These are phyloP conservation scores for Centropyge bicolor DNA, from an alignment of 2,797 vertebrate species.

Conservation along the genomic window DNA sequence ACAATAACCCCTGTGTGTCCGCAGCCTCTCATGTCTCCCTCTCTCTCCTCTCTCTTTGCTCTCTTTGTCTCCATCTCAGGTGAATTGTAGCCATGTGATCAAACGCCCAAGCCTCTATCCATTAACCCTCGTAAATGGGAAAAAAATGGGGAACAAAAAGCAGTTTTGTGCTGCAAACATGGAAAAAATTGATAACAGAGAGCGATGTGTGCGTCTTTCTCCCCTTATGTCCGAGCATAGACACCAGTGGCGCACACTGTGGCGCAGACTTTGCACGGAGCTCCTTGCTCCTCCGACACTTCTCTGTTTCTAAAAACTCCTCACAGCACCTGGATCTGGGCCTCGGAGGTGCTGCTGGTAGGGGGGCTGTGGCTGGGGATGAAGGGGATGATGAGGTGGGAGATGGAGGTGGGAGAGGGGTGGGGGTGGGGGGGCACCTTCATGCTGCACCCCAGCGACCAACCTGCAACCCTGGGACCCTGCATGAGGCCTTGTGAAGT, in stretches of 20 bases:
- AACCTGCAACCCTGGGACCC: conserved; percentile 51
- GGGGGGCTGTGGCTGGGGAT: conserved; percentile 30
- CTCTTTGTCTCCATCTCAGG: conserved; percentile 90
- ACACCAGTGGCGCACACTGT: conserved; percentile 77
- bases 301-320: conserved; percentile 28
- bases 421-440: conserved; percentile 44
- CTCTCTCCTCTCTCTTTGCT: conserved; percentile 84
- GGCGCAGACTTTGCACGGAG: conserved; percentile 71
- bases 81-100: conserved; percentile 91
- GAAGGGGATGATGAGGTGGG: conserved; percentile 29
- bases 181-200: conserved; percentile 88
- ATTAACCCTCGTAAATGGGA: conserved; percentile 88
- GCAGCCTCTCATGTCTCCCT: conserved; percentile 77
- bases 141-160: conserved; percentile 89
- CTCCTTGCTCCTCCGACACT: conserved; percentile 53
- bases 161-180: conserved; percentile 89
- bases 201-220: conserved; percentile 86
- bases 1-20: conserved; percentile 87
- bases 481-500: conserved; percentile 75
- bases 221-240: conserved; percentile 83
- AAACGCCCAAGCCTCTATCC: conserved; percentile 88
- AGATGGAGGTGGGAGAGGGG: conserved; percentile 5
- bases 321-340: conserved; percentile 69
- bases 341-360: conserved; percentile 52
- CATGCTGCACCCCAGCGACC: conserved; percentile 56